phyloP scores from a whole-genome alignment of 2,888 invertebrate genomes.

The Eristalis intricaria region DNA sequence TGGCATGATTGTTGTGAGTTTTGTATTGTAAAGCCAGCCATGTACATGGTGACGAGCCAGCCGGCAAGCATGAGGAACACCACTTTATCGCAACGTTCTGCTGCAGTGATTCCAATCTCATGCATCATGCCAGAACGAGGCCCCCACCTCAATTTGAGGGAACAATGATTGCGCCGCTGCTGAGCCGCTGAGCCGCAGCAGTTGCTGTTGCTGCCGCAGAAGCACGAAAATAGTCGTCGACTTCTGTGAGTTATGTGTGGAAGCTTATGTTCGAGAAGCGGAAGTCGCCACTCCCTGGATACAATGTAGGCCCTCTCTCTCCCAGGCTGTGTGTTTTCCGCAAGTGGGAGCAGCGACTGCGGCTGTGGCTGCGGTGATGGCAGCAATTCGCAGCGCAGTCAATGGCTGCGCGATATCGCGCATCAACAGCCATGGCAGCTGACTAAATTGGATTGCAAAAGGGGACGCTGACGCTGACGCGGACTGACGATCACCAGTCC shows the following conservation, averaged over 20 bases:
- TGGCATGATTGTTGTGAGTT: constrained; percentile 68
- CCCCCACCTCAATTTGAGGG: constrained; percentile 71
- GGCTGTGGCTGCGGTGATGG: background rate
- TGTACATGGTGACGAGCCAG: background rate
- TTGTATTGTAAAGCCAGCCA: constrained; percentile 40
- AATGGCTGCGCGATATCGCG: constrained; percentile 66
- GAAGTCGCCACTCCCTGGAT: constrained; percentile 71
- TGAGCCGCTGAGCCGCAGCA: constrained; percentile 19
- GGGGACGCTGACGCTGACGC: constrained; percentile 35
- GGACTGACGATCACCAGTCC: constrained; percentile 19
- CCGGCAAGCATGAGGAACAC: constrained; percentile 38
- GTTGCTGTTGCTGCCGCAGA: constrained; percentile 14
- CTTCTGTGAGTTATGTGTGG: constrained; percentile 67
- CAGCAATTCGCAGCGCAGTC: constrained; percentile 66
- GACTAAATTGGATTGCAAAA: constrained; percentile 62
- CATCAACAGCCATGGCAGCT: constrained; percentile 67
- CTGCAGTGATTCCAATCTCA: constrained; percentile 72
- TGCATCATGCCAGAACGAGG: constrained; percentile 68
- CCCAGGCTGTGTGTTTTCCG: constrained; percentile 1
- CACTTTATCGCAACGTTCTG: constrained; percentile 72
- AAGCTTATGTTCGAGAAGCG: constrained; percentile 65
- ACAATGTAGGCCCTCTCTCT: constrained; percentile 44
- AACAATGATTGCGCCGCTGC: constrained; percentile 54
- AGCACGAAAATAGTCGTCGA: constrained; percentile 62
- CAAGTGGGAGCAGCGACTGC: constrained; percentile 15